Evolutionary conservation across 2,888 invertebrate species (phyloP).

Genomic region (Salticus scenicus): DNA sequence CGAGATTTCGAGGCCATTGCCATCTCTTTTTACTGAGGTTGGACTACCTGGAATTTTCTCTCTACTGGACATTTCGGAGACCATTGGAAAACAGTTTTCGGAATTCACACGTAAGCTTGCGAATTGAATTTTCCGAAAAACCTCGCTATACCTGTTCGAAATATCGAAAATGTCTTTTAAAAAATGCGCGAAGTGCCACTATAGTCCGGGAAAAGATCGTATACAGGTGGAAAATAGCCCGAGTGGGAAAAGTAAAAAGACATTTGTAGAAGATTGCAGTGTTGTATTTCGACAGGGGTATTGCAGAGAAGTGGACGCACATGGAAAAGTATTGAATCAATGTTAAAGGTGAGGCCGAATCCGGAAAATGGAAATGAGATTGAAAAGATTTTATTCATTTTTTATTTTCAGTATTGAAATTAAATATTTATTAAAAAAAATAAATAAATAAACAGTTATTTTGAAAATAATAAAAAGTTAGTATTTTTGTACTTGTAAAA

Average conservation of each 20-base stretch:
- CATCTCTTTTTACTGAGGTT: not conserved
- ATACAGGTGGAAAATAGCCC: not conserved
- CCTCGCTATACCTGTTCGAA: not conserved
- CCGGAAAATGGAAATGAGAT: too few species aligned
- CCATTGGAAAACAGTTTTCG: not conserved
- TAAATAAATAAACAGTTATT: too few species aligned
- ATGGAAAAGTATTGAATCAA: too few species aligned
- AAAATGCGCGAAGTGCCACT: not conserved
- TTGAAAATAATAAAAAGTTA: too few species aligned
- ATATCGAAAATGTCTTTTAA: not conserved
- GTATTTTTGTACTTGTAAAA: too few species aligned
- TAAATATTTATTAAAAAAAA: too few species aligned
- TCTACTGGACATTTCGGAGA: not conserved
- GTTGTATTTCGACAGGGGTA: too few species aligned
- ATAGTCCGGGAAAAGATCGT: not conserved
- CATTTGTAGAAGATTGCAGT: too few species aligned
- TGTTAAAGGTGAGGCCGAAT: too few species aligned
- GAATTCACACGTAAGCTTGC: conserved; percentile 4
- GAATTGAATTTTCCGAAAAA: not conserved
- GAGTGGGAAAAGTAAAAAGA: not conserved
- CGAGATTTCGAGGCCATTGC: conserved; percentile 34
- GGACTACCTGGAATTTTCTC: not conserved
- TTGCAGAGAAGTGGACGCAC: too few species aligned
- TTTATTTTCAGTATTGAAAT: too few species aligned
- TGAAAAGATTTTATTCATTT: too few species aligned